Evolutionary conservation across 2,113 vertebrate genomes (phyloP).

Genomic region (Chlamydotis undulata): DNA sequence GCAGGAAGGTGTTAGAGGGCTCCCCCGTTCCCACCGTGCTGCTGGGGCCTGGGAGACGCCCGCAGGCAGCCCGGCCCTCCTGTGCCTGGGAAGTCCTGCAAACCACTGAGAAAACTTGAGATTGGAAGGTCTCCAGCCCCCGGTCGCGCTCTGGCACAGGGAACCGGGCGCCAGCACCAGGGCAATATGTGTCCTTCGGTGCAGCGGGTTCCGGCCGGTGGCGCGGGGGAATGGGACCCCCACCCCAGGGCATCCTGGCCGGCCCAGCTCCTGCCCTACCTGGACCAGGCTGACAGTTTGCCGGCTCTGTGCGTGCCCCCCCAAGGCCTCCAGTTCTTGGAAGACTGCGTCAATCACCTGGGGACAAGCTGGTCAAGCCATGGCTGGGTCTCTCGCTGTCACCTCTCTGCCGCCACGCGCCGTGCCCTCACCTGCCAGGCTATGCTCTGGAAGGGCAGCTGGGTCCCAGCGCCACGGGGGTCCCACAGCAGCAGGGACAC

Average conservation of each 20-base stretch:
- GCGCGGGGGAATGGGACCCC: not conserved
- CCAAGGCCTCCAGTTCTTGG: constrained; percentile 11
- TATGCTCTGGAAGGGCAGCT: constrained; percentile 55
- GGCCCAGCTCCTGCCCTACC: constrained; percentile 43
- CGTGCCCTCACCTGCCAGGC: constrained; percentile 72
- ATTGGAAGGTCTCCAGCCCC: not conserved
- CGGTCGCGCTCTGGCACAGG: not conserved
- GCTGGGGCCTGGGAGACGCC: not conserved
- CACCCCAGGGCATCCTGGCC: not conserved
- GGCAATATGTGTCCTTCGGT: not conserved
- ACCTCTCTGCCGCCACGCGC: not conserved
- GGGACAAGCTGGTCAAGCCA: not conserved
- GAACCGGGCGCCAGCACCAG: not conserved
- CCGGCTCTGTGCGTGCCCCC: constrained; percentile 30
- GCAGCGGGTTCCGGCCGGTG: not conserved
- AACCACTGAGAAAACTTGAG: not conserved
- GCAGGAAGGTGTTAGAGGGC: not conserved
- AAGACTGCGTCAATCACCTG: constrained; percentile 74
- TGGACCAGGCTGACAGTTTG: constrained; percentile 77
- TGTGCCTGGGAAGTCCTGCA: not conserved
- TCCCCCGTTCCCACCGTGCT: not conserved
- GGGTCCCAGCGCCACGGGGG: constrained; percentile 3
- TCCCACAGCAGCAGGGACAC: constrained; percentile 78
- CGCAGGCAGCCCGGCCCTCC: too few species aligned
- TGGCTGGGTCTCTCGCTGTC: not conserved